Conservation (phyloP, 2,888 invertebrate genomes). For the Tethea ocularis region DNA sequence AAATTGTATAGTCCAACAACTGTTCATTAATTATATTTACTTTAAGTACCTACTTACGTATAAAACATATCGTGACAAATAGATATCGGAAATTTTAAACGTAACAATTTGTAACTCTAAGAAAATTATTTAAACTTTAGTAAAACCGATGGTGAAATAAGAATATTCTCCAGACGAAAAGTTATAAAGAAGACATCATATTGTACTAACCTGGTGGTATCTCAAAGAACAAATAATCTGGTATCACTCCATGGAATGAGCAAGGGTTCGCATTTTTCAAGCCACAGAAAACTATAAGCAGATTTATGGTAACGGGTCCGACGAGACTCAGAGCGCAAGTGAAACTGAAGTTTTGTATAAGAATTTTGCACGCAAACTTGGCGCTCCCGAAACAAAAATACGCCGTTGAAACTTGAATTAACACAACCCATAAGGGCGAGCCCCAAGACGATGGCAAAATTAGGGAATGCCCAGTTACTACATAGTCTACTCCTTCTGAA, state of each 20-base stretch:
- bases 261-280: constrained; percentile 87
- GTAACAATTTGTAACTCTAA: too few species aligned
- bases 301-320: constrained; percentile 88
- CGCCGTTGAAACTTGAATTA: constrained; percentile 86
- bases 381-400: constrained; percentile 87
- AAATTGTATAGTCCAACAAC: too few species aligned
- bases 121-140: too few species aligned
- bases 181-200: too few species aligned
- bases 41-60: too few species aligned
- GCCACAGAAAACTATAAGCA: constrained; percentile 87
- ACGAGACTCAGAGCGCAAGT: constrained; percentile 92
- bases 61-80: too few species aligned
- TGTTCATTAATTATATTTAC: too few species aligned
- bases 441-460: constrained; percentile 54
- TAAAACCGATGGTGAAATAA: too few species aligned
- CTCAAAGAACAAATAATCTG: constrained; percentile 93
- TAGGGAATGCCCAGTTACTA: constrained; percentile 56
- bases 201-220: constrained; percentile 85
- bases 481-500: constrained; percentile 64
- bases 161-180: too few species aligned
- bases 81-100: too few species aligned
- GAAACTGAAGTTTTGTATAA: constrained; percentile 94
- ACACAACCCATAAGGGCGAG: constrained; percentile 83
- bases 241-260: constrained; percentile 86
- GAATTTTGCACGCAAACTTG: constrained; percentile 94